Percentiles rank a stretch among this genome's conserved stretches.
These are phyloP conservation scores for Drosophila seguyi DNA, from an alignment of 1,140 invertebrate genomes.

Conservation along the genomic window DNA sequence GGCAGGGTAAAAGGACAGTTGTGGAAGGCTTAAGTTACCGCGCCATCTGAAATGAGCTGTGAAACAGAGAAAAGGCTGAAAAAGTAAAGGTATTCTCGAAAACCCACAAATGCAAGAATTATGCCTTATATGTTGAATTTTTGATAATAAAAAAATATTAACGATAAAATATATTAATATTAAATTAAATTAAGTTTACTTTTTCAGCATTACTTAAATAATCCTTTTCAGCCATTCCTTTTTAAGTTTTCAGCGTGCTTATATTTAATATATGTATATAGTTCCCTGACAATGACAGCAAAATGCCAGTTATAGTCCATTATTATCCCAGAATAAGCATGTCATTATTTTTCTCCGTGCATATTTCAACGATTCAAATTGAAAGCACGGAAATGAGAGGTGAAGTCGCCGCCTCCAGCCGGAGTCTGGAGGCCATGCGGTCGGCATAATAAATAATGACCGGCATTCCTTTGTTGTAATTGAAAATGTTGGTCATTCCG, in stretches of 20 bases:
- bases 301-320: not conserved
- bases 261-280: not conserved
- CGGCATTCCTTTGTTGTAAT: conserved; percentile 84
- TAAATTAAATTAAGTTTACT: not conserved
- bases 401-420: conserved; percentile 19
- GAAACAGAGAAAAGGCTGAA: conserved; percentile 1
- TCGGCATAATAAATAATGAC: conserved; percentile 84
- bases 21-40: conserved; percentile 76
- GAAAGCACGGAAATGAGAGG: conserved; percentile 39
- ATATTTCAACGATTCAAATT: conserved; percentile 31
- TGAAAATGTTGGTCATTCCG: conserved; percentile 83
- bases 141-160: no score
- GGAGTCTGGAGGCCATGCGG: conserved; percentile 74
- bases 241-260: not conserved
- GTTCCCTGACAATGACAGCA: not conserved
- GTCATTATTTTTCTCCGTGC: conserved; percentile 14
- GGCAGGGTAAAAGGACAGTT: conserved; percentile 59
- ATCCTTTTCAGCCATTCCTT: no score
- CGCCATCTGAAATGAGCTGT: conserved; percentile 65
- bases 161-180: not conserved
- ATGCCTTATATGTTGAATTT: no score
- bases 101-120: no score
- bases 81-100: conserved; percentile 7
- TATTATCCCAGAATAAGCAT: no score
- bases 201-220: no score